Evolutionary conservation across 2,888 invertebrate genomes (phyloP).

Genomic region (Drosophila melanosoma): DNA sequence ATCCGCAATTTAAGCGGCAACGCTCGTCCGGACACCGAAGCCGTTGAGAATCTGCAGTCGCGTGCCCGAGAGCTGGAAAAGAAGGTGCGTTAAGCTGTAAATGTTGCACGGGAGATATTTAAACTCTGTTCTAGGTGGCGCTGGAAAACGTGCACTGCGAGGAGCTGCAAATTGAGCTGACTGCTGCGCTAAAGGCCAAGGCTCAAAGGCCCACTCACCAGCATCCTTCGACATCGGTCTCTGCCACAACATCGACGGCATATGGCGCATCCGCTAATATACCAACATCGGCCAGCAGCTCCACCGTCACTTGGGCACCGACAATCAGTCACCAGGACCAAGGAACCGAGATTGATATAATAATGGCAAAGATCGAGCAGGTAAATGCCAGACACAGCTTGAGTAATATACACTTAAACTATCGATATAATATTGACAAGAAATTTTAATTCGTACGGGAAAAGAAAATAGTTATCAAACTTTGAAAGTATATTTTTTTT

Average conservation of each 20-base stretch:
- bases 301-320: constrained; percentile 85
- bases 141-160: constrained; percentile 91
- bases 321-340: constrained; percentile 86
- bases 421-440: too few species aligned
- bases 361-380: constrained; percentile 98
- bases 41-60: constrained; percentile 90
- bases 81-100: constrained; percentile 87
- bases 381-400: constrained; percentile 58
- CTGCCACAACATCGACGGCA: constrained; percentile 65
- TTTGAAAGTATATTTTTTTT: too few species aligned
- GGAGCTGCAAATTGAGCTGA: constrained; percentile 95
- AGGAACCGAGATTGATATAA: constrained; percentile 94
- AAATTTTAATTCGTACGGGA: too few species aligned
- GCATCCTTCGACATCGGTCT: constrained; percentile 5
- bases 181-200: constrained; percentile 88
- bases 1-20: constrained; percentile 86
- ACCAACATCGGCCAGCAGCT: constrained; percentile 77
- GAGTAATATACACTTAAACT: neutral
- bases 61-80: constrained; percentile 95
- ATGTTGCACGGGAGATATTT: neutral
- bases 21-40: constrained; percentile 87
- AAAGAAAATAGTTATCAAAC: too few species aligned
- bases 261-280: constrained; percentile 76
- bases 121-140: constrained; percentile 86
- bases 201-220: constrained; percentile 80